These are phyloP conservation scores for Drosophila longiperda DNA, from an alignment of 2,888 invertebrate species.

Conservation along the genomic window DNA sequence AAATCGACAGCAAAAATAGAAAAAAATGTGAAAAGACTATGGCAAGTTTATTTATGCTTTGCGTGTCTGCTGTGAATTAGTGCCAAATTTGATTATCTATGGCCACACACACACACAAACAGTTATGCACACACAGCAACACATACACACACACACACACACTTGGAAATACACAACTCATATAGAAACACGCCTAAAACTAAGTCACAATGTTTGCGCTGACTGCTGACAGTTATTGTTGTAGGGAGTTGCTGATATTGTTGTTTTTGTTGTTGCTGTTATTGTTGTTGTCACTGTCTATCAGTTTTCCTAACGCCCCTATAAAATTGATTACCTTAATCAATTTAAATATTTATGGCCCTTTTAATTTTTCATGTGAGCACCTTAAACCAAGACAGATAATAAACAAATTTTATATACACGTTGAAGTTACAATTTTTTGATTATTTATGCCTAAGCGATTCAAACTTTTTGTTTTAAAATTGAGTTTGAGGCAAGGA, in stretches of 20 bases:
- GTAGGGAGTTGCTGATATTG: conserved; percentile 33
- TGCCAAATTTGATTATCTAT: conserved; percentile 82
- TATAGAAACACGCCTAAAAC: conserved; percentile 67
- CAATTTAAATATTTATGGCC: conserved; percentile 68
- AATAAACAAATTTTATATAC: neutral
- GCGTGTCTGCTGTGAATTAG: conserved; percentile 80
- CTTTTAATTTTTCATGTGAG: conserved; percentile 44
- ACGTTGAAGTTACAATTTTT: neutral
- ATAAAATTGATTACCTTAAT: conserved; percentile 76
- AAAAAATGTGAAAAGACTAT: conserved; percentile 57
- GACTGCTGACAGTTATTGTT: conserved; percentile 37
- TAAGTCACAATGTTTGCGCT: conserved; percentile 63
- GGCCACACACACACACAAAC: conserved; percentile 53
- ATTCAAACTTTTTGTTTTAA: conserved; percentile 40
- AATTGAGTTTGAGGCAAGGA: neutral
- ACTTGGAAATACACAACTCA: conserved; percentile 24
- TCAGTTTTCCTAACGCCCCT: conserved; percentile 47
- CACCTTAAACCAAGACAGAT: neutral
- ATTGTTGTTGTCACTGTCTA: conserved; percentile 23
- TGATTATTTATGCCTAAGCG: conserved; percentile 43
- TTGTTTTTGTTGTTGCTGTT: conserved; percentile 18
- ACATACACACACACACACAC: conserved; percentile 9
- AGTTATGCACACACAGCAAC: conserved; percentile 28
- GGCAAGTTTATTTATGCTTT: conserved; percentile 79
- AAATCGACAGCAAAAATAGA: conserved; percentile 40